These are phyloP conservation scores for Mesocentrotus franciscanus DNA, from an alignment of 53 echinoderm and acorn worm species.

Conservation along the genomic window DNA sequence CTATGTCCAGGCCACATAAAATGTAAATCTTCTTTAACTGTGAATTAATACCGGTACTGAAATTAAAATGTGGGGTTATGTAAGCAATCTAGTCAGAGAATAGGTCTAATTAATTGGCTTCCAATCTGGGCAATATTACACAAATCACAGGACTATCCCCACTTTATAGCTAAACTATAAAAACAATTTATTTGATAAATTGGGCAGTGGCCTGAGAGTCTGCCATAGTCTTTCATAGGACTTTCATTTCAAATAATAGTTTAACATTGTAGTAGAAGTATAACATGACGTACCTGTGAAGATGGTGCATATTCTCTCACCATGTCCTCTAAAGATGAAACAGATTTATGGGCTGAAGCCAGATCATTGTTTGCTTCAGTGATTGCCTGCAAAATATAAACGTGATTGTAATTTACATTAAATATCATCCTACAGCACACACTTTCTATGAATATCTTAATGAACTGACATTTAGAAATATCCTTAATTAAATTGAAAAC, in stretches of 20 bases:
- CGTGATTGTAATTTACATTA: not conserved
- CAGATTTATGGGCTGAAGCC: constrained; percentile 39
- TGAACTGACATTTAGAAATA: not conserved
- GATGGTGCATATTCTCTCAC: constrained; percentile 36
- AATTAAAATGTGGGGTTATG: not conserved
- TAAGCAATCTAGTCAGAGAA: not conserved
- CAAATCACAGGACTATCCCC: not conserved
- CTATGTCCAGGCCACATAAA: not conserved
- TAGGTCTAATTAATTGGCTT: not conserved
- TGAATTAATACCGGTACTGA: not conserved
- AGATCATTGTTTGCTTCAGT: constrained; percentile 57
- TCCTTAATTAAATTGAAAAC: not conserved
- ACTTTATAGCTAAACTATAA: not conserved
- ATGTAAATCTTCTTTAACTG: not conserved
- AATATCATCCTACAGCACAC: not conserved
- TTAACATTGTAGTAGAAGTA: too few species aligned
- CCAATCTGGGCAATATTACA: not conserved
- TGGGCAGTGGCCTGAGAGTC: too few species aligned
- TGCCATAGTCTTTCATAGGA: not conserved
- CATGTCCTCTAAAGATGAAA: constrained; percentile 6
- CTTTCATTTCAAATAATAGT: not conserved
- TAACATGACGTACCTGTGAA: not conserved
- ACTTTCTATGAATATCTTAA: not conserved
- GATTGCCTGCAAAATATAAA: constrained; percentile 45
- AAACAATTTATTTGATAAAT: not conserved